These are phyloP conservation scores for Poeciliopsis turrubarensis DNA, from an alignment of 2,113 vertebrate species.

Conservation along the genomic window DNA sequence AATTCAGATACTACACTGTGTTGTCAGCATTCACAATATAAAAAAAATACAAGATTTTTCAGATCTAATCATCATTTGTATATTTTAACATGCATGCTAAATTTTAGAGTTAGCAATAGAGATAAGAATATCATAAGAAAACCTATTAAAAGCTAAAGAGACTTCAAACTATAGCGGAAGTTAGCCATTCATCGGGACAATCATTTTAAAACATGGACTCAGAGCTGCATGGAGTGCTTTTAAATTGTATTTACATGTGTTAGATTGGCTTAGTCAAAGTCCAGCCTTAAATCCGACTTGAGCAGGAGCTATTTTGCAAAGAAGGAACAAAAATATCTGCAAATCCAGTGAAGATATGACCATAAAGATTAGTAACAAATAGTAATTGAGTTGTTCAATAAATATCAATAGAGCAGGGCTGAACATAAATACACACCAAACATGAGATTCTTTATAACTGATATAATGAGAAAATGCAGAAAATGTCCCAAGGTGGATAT, in stretches of 20 bases:
- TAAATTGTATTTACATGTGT: neutral
- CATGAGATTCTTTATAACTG: neutral
- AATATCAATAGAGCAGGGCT: neutral
- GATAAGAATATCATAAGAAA: neutral
- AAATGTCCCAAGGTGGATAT: neutral
- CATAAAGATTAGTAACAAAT: too few relatives aligned
- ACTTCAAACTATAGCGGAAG: neutral
- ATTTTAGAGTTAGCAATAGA: neutral
- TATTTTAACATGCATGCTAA: constrained; percentile 22
- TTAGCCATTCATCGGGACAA: neutral
- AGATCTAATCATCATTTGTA: constrained; percentile 33
- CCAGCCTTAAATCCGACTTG: neutral
- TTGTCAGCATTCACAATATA: constrained; percentile 36
- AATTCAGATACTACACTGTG: constrained; percentile 51
- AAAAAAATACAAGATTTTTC: constrained; percentile 7
- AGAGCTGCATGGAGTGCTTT: neutral
- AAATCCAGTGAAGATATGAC: too few relatives aligned
- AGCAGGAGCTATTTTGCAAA: neutral
- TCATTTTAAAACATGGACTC: too few relatives aligned
- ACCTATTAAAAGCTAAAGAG: neutral
- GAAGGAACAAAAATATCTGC: neutral
- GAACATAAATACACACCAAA: neutral
- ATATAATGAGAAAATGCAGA: neutral
- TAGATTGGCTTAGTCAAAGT: neutral
- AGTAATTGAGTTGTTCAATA: neutral